Evolutionary conservation across 2,888 invertebrate genomes (phyloP).

Genomic region (Temnothorax unifasciatus): DNA sequence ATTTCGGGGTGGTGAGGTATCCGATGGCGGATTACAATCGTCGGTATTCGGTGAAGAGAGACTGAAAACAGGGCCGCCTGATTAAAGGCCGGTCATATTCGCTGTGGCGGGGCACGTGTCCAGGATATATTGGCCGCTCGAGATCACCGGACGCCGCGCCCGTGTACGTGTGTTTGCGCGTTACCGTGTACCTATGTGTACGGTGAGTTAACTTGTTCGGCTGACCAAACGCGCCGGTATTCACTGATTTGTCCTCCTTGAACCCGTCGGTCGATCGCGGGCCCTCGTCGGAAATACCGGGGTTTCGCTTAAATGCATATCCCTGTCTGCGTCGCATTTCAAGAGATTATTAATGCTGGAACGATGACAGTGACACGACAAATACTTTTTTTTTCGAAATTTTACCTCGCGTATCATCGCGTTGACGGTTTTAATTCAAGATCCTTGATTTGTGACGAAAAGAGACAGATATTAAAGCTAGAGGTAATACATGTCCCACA

Average conservation of each 20-base stretch:
- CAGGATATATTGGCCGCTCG: conserved; percentile 23
- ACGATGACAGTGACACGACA: neutral
- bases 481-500: neutral
- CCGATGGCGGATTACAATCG: conserved; percentile 37
- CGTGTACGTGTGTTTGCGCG: too few relatives aligned
- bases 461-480: neutral
- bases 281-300: conserved; percentile 12
- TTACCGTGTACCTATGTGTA: neutral
- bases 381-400: neutral
- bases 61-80: conserved; percentile 36
- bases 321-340: neutral
- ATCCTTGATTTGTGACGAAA: neutral
- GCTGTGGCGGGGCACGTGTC: neutral
- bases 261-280: neutral
- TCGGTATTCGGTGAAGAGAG: conserved; percentile 31
- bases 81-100: conserved; percentile 45
- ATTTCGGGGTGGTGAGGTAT: conserved; percentile 32
- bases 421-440: neutral
- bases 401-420: neutral
- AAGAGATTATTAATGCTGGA: neutral
- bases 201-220: conserved; percentile 26
- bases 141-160: neutral
- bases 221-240: conserved; percentile 30
- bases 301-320: conserved; percentile 3
- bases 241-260: conserved; percentile 35